phyloP scores from a whole-genome alignment of 2,888 invertebrate genomes.

The Zygogramma bicolorata region DNA sequence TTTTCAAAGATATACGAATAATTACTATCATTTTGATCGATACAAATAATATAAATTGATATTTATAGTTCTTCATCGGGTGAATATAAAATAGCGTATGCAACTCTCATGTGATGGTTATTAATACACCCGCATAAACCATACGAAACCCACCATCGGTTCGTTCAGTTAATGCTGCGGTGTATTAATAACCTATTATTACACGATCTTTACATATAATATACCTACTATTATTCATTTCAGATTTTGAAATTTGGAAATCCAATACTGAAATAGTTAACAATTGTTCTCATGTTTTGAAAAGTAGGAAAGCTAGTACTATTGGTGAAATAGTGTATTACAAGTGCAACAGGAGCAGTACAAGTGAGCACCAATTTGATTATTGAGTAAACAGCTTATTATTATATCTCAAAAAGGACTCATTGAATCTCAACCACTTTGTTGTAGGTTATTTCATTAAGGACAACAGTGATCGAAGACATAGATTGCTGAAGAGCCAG shows the following conservation, averaged over 20 bases:
- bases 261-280: neutral
- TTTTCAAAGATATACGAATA: too few relatives aligned
- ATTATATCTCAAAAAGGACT: too few relatives aligned
- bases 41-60: too few relatives aligned
- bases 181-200: too few relatives aligned
- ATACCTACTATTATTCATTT: neutral
- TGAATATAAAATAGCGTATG: too few relatives aligned
- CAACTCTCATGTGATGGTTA: too few relatives aligned
- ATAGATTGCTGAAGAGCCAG: constrained; percentile 20
- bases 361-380: neutral
- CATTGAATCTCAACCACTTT: neutral
- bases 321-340: constrained; percentile 1
- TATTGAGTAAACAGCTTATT: neutral
- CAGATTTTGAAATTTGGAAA: constrained; percentile 3
- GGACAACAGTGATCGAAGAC: constrained; percentile 9
- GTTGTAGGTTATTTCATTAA: neutral
- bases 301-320: neutral
- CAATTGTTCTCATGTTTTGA: neutral
- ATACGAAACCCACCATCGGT: too few relatives aligned
- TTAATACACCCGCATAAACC: too few relatives aligned
- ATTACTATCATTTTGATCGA: too few relatives aligned
- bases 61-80: too few relatives aligned
- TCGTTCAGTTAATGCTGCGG: too few relatives aligned
- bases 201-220: too few relatives aligned
- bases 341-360: neutral